Base-by-base conservation (phyloP, 2,888 invertebrate species). In the Pristionchus mayeri region DNA sequence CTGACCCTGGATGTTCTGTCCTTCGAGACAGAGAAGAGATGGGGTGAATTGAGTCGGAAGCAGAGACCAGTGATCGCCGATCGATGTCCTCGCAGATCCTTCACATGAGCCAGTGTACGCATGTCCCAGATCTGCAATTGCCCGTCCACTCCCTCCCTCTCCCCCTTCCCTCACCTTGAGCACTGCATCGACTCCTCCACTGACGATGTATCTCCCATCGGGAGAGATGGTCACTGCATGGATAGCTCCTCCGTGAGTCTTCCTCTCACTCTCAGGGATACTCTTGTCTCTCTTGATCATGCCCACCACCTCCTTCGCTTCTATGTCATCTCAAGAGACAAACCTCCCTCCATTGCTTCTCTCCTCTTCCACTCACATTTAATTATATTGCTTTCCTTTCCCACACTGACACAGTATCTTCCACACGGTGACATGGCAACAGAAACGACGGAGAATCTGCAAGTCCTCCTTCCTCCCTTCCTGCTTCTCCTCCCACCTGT, bases 311-410 rank as follows among this genome's bases (percentile, higher is more conserved):
- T 89, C 87, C 40, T 86, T 84, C 48, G 85, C 78, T n/a, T 86
- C 82, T 6, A 89, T 67, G 60, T 90, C 88, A 86, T 89, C 91
- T 91, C 80, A 84, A n/a, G n/a, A n/a, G 90, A 85, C 21, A 9
- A 24, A 34, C 24, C 50, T 21, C 54, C 27, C 44, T 57, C 34
- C 3, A 11, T 34, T 24, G n/a, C 30, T 30, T 21, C 30, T 9
- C 7, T 24, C 57, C n/a, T n/a, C 27, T 7, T 57, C 37, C n/a
- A 27, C 88, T 85, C 54, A 91, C 92, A 92, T 86, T 92, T 92
- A 21, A 91, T 89, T 71, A 92, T 89, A 40, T 87, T 86, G n/a
- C 91, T 90, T 63, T 92, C 92, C 85, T 92, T 92, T 82, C 90
- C 91, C 63, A 88, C 87, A 48, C 91, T 91, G 50, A 91, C 87